phyloP scores from a whole-genome alignment of 1,140 invertebrate species.

The Pseudomyrmex gracilis region DNA sequence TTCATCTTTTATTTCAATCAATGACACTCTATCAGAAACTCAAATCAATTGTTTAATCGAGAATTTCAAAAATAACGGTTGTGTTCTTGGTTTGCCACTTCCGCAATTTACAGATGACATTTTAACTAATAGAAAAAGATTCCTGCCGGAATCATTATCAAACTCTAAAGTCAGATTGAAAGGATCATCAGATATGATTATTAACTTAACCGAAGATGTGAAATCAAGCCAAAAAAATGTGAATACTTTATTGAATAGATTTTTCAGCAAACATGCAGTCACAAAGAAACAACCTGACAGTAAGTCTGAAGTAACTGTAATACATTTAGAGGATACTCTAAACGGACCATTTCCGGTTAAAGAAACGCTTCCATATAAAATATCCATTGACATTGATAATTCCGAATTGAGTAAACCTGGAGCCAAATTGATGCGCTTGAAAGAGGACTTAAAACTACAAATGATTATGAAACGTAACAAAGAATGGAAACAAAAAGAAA shows the following conservation, averaged over 20 bases:
- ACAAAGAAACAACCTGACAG: constrained; percentile 83
- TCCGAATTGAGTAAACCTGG: constrained; percentile 87
- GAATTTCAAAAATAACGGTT: constrained; percentile 11
- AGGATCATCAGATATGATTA: constrained; percentile 87
- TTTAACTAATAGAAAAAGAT: constrained; percentile 47
- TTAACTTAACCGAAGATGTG: constrained; percentile 85
- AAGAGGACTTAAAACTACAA: constrained; percentile 87
- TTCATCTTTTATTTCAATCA: not conserved
- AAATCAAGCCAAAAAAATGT: constrained; percentile 85
- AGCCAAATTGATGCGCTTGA: constrained; percentile 87
- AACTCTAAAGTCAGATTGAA: constrained; percentile 86
- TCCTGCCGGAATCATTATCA: constrained; percentile 34
- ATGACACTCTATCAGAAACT: not conserved
- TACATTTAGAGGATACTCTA: constrained; percentile 80
- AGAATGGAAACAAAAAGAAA: constrained; percentile 87
- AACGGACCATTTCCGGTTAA: constrained; percentile 69
- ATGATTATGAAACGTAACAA: constrained; percentile 88
- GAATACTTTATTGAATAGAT: constrained; percentile 87
- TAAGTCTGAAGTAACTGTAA: constrained; percentile 83
- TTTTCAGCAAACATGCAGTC: constrained; percentile 86
- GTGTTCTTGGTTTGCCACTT: constrained; percentile 59
- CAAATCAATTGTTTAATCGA: constrained; percentile 17
- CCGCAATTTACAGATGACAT: constrained; percentile 62
- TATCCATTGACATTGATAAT: constrained; percentile 70
- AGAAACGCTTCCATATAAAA: constrained; percentile 79